Evolutionary conservation across 2,797 vertebrate genomes (phyloP), one percentile per base, ranked within the genome.

Genomic region (Coreius guichenoti): DNA sequence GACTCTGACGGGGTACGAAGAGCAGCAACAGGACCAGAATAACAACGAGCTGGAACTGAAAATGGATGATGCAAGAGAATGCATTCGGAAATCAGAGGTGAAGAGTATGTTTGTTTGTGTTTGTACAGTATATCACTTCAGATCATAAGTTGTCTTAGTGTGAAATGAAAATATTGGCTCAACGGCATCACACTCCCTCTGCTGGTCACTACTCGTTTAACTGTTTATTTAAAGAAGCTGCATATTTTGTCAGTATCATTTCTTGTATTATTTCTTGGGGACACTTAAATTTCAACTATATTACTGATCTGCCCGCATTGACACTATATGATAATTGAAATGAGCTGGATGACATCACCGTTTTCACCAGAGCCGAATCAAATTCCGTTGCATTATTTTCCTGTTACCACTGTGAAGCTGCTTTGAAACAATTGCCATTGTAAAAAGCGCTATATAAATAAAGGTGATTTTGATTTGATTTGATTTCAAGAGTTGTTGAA

Each of bases 1-100:
- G 98, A 94, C 95, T 4, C 90, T 98, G 85, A 96, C 97, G 39
- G 97, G 97, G 72, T 95, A 96, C 1, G 96, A 96, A 17, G 97
- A 96, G 80, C 91, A 91, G 89, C 89, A 67, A 56, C 93, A 94
- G 5, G 97, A 99, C 88, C 96, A 96, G 69, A 96, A 91, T 89
- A 94, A 94, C 84, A 91, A 85, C 0, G 98, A 99, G 5, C 91
- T 98, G 91, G 98, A 99, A 90, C 94, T 95, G 89, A 99, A 97
- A 90, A 96, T 98, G 83, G 98, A 99, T 23, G 96, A 96, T 85
- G 95, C 96, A 69, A 95, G 95, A 90, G 97, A 97, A 93, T 97
- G 92, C 86, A 97, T 99, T 2, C 96, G 98, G 79, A 96, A 97
- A 91, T 96, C 98, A 49, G 97, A 99, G 97, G 98, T 98, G 88